These are phyloP conservation scores for Colossoma macropomum DNA, from an alignment of 2,113 vertebrate genomes.

Conservation along the genomic window DNA sequence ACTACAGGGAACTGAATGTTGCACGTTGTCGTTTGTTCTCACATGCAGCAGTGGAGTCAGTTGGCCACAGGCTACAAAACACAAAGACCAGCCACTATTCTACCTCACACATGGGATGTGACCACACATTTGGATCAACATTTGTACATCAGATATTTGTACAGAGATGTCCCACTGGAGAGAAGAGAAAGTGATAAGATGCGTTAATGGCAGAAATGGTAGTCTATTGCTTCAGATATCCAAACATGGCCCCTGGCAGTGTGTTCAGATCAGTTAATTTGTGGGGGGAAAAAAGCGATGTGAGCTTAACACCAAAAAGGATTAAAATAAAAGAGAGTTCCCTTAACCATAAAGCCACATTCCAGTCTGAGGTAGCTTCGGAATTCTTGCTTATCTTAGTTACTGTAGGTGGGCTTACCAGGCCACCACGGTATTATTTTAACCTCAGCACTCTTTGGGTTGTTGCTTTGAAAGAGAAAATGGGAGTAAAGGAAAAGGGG, in stretches of 20 bases:
- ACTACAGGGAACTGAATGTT: neutral
- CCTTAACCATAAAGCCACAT: neutral
- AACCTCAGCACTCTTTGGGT: neutral
- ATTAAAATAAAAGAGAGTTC: neutral
- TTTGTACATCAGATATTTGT: constrained; percentile 6
- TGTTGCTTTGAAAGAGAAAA: neutral
- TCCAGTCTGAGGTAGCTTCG: neutral
- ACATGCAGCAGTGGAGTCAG: constrained; percentile 29
- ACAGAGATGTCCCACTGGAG: neutral
- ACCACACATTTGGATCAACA: neutral
- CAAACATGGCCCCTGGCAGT: constrained; percentile 14
- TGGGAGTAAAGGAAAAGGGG: neutral
- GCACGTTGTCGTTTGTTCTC: constrained; percentile 17
- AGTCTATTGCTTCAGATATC: constrained; percentile 31
- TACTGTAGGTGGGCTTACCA: neutral
- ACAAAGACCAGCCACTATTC: constrained; percentile 13
- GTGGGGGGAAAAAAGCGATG: neutral
- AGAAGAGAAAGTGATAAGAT: neutral
- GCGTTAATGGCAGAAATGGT: neutral
- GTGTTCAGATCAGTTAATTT: neutral
- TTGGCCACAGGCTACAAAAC: constrained; percentile 2
- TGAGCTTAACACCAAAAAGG: neutral
- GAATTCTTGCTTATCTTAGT: neutral
- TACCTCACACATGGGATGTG: constrained; percentile 2
- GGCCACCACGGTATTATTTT: neutral